These are phyloP conservation scores for Xiphorhynchus elegans DNA, from an alignment of 2,113 vertebrate genomes.

Conservation along the genomic window DNA sequence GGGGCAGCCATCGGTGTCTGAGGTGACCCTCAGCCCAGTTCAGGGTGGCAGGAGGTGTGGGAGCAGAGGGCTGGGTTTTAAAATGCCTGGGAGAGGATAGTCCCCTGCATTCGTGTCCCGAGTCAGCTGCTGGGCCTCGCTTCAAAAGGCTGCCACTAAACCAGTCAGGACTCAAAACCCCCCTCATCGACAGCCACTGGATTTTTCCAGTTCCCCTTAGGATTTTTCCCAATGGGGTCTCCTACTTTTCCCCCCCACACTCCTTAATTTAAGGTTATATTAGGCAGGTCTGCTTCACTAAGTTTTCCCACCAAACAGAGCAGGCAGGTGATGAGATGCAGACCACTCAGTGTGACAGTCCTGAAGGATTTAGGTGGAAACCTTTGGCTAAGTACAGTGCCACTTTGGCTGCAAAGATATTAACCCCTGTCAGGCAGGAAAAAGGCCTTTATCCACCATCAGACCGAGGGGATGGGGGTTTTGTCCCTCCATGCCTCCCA, in stretches of 20 bases:
- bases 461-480: not conserved
- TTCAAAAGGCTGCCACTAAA: not conserved
- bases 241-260: not conserved
- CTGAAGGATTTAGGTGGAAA: not conserved
- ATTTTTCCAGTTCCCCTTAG: not conserved
- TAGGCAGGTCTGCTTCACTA: not conserved
- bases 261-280: not conserved
- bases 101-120: accelerated
- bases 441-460: not conserved
- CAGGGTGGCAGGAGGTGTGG: not conserved
- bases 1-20: not conserved
- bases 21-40: not conserved
- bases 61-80: not conserved
- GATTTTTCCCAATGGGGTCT: not conserved
- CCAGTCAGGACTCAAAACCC: not conserved
- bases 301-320: not conserved
- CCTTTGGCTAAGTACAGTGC: not conserved
- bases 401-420: accelerated
- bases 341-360: accelerated
- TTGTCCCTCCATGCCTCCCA: not conserved
- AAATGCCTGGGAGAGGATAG: not conserved
- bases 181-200: not conserved
- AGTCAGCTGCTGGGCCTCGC: not conserved
- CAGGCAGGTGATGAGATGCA: not conserved
- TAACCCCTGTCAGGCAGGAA: not conserved